Base-by-base conservation (phyloP, 35 echinoderm and acorn worm species). In the Ptychodera flava region DNA sequence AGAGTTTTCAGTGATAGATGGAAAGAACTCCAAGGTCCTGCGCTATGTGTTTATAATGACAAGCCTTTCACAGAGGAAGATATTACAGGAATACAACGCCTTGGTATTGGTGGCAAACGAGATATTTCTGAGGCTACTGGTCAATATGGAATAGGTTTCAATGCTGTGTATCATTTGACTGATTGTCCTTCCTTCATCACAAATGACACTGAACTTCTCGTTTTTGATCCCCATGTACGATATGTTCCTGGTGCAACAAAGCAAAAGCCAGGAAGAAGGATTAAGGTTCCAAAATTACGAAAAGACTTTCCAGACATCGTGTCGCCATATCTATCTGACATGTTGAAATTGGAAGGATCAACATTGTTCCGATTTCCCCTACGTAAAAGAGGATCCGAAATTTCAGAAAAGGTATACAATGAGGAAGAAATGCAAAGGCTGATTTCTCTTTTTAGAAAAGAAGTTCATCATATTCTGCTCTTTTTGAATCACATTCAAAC, bases 81-180 rank as follows among this genome's bases (percentile, higher is more conserved):
- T 87, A 88, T 97, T 35, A 34, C 84, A 38, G 95, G 95, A 36
- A 97, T 97, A 35, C 91, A 97, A 81, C 85, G 78, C 1, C 77
- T 97, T 28, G 95, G 95, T 37, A 85, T 84, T 76, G 91, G 95
- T 16, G 86, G 89, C 16, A 97, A 97, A 93, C 31, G 28, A 28
- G 38, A 37, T 52, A 32, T 85, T 33, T 35, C 30, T 45, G 82
- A 36, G 30, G 93, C 88, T 34, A 93, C 87, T 15, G 95, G 95
- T 6, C 86, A 92, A 15, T 97, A 92, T 89, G 95, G 95, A 15
- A 89, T 97, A n/a, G 95, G 95, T 2, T 97, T 97, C 84, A 97
- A 97, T 87, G 84, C 89, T 28, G 91, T 93, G 16, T 97, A 97
- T 64, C 95, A 97, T 76, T 86, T 97, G 1, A 93, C 91, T 1